These are phyloP conservation scores for Aphis craccivora DNA, from an alignment of 1,140 invertebrate species.

Conservation along the genomic window DNA sequence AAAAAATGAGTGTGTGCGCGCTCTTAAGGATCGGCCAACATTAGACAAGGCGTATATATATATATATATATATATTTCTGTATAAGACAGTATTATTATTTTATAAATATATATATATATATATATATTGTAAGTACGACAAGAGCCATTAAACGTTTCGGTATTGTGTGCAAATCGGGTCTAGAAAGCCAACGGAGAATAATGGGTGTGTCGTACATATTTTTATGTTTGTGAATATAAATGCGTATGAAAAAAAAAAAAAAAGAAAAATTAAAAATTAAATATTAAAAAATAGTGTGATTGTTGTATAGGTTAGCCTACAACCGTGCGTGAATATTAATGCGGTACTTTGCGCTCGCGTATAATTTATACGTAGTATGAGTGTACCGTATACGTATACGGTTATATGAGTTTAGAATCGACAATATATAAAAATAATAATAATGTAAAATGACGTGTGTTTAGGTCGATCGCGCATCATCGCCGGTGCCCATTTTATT, in stretches of 20 bases:
- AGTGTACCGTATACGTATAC: background rate
- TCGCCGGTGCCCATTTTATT: background rate
- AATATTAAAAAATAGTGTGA: conserved; percentile 54
- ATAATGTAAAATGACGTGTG: conserved; percentile 21
- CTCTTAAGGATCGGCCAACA: conserved; percentile 49
- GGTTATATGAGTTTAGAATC: conserved; percentile 39
- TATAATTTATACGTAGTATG: background rate
- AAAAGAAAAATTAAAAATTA: conserved; percentile 49
- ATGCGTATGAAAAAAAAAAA: background rate
- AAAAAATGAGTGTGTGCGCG: background rate
- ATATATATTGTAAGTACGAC: conserved; percentile 10
- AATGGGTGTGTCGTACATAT: conserved; percentile 53
- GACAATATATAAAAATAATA: conserved; percentile 27
- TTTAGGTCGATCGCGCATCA: background rate
- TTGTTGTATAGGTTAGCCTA: conserved; percentile 43
- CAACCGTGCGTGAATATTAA: conserved; percentile 53
- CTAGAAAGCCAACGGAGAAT: conserved; percentile 54
- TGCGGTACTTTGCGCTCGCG: conserved; percentile 15
- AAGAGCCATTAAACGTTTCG: conserved; percentile 51
- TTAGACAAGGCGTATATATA: conserved; percentile 47
- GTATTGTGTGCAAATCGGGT: conserved; percentile 57
- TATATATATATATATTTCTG: background rate
- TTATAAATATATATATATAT: background rate
- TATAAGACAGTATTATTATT: conserved; percentile 12
- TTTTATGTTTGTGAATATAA: conserved; percentile 51